These are phyloP conservation scores for Dreissena polymorpha DNA, from an alignment of 1,140 invertebrate species.

Conservation along the genomic window DNA sequence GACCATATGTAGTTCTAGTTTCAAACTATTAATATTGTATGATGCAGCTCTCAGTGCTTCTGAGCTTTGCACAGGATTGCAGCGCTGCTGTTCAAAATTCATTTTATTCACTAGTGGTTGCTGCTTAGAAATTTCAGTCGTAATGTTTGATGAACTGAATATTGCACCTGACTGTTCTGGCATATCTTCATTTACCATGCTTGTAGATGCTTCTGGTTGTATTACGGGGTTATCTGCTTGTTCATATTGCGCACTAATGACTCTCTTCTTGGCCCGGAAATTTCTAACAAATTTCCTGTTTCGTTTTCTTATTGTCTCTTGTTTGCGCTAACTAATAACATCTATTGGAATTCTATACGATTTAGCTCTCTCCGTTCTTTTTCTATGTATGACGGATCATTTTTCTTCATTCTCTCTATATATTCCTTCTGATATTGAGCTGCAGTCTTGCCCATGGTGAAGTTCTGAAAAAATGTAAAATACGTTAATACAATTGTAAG, in stretches of 20 bases:
- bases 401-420: background rate
- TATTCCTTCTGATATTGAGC: constrained; percentile 17
- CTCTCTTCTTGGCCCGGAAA: background rate
- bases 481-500: background rate
- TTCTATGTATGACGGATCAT: background rate
- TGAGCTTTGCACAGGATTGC: background rate
- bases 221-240: background rate
- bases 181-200: background rate
- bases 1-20: background rate
- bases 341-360: background rate
- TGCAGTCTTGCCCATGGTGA: background rate
- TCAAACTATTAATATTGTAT: background rate
- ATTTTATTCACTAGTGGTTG: too few relatives aligned
- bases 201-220: constrained; percentile 1
- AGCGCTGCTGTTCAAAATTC: background rate
- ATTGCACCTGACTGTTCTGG: background rate
- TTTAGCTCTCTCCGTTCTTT: constrained; percentile 2
- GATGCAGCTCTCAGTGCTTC: background rate
- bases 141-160: constrained; percentile 8
- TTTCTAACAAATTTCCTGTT: background rate
- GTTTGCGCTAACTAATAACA: background rate
- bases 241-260: background rate
- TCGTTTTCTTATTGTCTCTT: background rate
- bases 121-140: background rate
- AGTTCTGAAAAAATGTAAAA: background rate